Conservation (phyloP, 2,113 vertebrate species). For the Heptranchias perlo region DNA sequence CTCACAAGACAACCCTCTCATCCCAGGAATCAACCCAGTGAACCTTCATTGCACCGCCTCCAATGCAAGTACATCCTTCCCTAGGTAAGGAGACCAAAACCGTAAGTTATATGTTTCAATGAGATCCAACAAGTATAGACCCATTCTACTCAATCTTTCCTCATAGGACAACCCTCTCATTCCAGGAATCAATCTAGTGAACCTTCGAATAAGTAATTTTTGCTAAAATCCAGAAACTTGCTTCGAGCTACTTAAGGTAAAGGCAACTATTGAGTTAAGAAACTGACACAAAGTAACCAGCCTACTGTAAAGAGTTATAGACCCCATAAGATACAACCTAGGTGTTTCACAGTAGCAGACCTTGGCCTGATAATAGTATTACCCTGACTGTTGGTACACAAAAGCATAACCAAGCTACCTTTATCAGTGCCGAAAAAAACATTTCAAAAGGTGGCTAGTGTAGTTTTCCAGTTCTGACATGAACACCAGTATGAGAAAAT, state of each 20-base stretch:
- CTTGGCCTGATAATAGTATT: background rate
- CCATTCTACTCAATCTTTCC: too few relatives aligned
- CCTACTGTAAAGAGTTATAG: background rate
- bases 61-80: too few relatives aligned
- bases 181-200: too few relatives aligned
- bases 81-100: too few relatives aligned
- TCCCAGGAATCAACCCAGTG: too few relatives aligned
- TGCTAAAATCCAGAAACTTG: background rate
- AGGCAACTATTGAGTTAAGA: background rate
- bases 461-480: background rate
- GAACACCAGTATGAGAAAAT: background rate
- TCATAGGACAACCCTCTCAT: too few relatives aligned
- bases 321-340: background rate
- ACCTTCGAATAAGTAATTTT: background rate
- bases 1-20: too few relatives aligned
- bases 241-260: background rate
- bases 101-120: too few relatives aligned
- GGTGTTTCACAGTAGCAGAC: background rate
- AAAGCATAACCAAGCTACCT: background rate
- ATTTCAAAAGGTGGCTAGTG: background rate
- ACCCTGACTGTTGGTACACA: background rate
- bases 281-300: conserved; percentile 20
- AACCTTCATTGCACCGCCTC: too few relatives aligned
- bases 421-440: background rate
- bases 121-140: too few relatives aligned